Evolutionary conservation across 2,888 invertebrate genomes (phyloP).

Genomic region (Thalpophila matura): DNA sequence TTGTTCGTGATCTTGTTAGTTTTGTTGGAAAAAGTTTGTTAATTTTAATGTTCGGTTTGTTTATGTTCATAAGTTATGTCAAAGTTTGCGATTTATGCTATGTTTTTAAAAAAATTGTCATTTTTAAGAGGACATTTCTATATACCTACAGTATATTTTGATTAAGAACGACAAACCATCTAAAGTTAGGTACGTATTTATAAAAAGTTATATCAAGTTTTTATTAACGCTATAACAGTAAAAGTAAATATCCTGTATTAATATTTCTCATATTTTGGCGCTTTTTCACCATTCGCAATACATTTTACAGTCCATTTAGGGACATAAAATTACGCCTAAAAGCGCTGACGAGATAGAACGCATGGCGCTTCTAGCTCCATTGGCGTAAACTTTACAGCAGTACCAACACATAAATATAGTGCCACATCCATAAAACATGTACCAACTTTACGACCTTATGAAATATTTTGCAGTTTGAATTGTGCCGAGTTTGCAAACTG

Average conservation of each 20-base stretch:
- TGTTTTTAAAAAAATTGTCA: slow-evolving; percentile 18
- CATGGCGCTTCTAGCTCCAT: slow-evolving; percentile 18
- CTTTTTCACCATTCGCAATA: slow-evolving; percentile 17
- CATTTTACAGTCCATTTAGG: slow-evolving; percentile 30
- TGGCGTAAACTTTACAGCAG: slow-evolving; percentile 40
- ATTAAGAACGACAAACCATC: slow-evolving; percentile 17
- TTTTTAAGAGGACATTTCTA: slow-evolving; percentile 15
- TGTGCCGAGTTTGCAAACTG: slow-evolving; percentile 64
- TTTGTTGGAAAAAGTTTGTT: neutral
- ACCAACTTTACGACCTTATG: slow-evolving; percentile 63
- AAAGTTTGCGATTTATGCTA: slow-evolving; percentile 18
- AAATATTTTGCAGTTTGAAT: slow-evolving; percentile 71
- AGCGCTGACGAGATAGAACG: slow-evolving; percentile 41
- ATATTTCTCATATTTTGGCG: slow-evolving; percentile 11
- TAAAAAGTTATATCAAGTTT: slow-evolving; percentile 15
- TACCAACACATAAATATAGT: slow-evolving; percentile 55
- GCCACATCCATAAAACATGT: slow-evolving; percentile 51
- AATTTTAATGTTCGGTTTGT: neutral
- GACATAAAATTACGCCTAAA: slow-evolving; percentile 30
- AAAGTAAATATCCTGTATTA: slow-evolving; percentile 6
- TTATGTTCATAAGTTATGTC: slow-evolving; percentile 14
- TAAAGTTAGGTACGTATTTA: slow-evolving; percentile 25
- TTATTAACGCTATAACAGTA: slow-evolving; percentile 7
- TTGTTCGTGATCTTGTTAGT: neutral
- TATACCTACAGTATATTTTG: slow-evolving; percentile 12